Evolutionary conservation across 1,140 invertebrate species (phyloP).

Genomic region (Drosophila asahinai): DNA sequence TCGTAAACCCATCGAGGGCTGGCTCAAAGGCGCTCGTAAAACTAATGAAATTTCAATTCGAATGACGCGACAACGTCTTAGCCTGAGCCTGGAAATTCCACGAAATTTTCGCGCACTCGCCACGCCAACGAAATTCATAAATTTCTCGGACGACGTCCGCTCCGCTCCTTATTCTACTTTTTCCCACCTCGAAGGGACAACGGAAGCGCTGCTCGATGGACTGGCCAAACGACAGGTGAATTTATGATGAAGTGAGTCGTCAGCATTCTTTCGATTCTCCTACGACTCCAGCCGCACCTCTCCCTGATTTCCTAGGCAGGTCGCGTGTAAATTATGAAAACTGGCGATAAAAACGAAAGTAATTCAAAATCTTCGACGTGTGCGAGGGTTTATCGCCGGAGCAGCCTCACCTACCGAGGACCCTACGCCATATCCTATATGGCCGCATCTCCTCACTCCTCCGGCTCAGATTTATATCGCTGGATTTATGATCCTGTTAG

Average conservation of each 20-base stretch:
- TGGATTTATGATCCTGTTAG: constrained; percentile 82
- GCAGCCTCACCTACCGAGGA: constrained; percentile 1
- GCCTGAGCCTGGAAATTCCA: constrained; percentile 59
- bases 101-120: constrained; percentile 80
- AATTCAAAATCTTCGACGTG: constrained; percentile 74
- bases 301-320: constrained; percentile 45
- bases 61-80: constrained; percentile 61
- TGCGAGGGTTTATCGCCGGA: constrained; percentile 44
- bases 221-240: constrained; percentile 75
- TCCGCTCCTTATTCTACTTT: constrained; percentile 13
- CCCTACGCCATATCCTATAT: constrained; percentile 2
- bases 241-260: constrained; percentile 80
- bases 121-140: constrained; percentile 64
- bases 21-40: constrained; percentile 59
- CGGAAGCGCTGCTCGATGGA: constrained; percentile 65
- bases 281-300: constrained; percentile 9
- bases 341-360: constrained; percentile 77
- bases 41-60: constrained; percentile 83
- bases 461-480: constrained; percentile 71
- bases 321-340: constrained; percentile 66
- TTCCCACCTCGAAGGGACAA: constrained; percentile 51
- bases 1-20: constrained; percentile 68
- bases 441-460: constrained; percentile 18
- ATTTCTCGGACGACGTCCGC: constrained; percentile 34
- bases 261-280: constrained; percentile 38